Percentiles rank a stretch among this genome's conserved stretches.
Evolutionary conservation across 2,888 invertebrate genomes (phyloP).

Genomic region (Bimastos eiseni): DNA sequence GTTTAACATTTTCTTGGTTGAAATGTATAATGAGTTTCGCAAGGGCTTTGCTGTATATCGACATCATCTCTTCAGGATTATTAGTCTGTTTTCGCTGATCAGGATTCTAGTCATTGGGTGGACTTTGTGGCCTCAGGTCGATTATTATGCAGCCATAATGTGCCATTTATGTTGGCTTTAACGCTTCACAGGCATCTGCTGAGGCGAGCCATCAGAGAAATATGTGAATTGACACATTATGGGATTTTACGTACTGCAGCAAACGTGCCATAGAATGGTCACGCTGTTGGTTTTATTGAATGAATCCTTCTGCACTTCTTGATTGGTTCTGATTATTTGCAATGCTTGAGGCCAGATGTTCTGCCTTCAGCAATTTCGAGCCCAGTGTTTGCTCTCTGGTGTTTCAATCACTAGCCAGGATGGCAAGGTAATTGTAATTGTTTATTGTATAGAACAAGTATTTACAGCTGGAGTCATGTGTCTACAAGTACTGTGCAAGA

Average conservation of each 20-base stretch:
- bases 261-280: background rate
- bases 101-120: background rate
- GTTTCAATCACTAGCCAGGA: background rate
- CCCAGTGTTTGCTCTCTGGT: background rate
- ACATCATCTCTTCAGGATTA: background rate
- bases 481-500: too few species aligned
- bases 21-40: background rate
- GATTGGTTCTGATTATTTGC: background rate
- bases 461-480: too few species aligned
- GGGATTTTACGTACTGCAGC: background rate
- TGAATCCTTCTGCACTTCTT: background rate
- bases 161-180: background rate
- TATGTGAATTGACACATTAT: constrained; percentile 1
- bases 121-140: background rate
- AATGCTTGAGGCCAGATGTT: background rate
- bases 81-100: background rate
- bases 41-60: background rate
- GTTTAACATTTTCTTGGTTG: background rate
- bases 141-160: background rate
- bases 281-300: constrained; percentile 13
- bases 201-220: constrained; percentile 2
- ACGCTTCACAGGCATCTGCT: background rate
- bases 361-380: background rate
- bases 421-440: background rate
- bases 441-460: too few species aligned